phyloP scores from a whole-genome alignment of 2,113 vertebrate genomes.

The Scytalopus superciliaris region DNA sequence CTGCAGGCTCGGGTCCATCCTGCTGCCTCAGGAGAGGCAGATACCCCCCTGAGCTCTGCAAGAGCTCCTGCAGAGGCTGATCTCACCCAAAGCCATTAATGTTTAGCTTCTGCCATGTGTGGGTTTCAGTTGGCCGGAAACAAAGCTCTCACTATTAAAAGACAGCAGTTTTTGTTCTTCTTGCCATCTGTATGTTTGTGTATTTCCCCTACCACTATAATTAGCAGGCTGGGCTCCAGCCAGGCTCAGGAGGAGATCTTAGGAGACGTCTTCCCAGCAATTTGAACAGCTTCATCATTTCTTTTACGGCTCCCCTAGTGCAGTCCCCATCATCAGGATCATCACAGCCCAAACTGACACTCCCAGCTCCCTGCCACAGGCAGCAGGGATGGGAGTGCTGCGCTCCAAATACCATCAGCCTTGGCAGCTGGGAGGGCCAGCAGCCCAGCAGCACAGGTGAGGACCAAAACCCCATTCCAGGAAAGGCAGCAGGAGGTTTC shows the following conservation, averaged over 20 bases:
- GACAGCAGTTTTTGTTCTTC: conserved; percentile 13
- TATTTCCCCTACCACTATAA: not conserved
- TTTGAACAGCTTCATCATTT: not conserved
- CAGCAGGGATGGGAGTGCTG: not conserved
- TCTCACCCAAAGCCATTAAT: not conserved
- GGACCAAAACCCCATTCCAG: not conserved
- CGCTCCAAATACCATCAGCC: rapidly evolving
- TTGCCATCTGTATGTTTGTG: conserved; percentile 27
- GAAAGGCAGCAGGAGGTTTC: not conserved
- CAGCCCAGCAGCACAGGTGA: not conserved
- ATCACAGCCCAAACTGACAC: not conserved
- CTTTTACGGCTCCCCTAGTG: not conserved
- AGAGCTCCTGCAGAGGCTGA: not conserved
- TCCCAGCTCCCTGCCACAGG: rapidly evolving
- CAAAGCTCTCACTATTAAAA: not conserved
- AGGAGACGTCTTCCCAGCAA: not conserved
- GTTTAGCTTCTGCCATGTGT: not conserved
- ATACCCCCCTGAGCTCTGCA: not conserved
- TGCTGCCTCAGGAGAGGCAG: not conserved
- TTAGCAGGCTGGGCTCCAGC: conserved; percentile 17
- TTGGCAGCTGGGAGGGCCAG: not conserved
- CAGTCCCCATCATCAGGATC: not conserved
- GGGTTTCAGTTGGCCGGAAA: not conserved
- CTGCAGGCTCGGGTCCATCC: not conserved
- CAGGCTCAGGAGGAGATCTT: conserved; percentile 20